Conservation (phyloP, 2,888 invertebrate species). For the Icerya purchasi region DNA sequence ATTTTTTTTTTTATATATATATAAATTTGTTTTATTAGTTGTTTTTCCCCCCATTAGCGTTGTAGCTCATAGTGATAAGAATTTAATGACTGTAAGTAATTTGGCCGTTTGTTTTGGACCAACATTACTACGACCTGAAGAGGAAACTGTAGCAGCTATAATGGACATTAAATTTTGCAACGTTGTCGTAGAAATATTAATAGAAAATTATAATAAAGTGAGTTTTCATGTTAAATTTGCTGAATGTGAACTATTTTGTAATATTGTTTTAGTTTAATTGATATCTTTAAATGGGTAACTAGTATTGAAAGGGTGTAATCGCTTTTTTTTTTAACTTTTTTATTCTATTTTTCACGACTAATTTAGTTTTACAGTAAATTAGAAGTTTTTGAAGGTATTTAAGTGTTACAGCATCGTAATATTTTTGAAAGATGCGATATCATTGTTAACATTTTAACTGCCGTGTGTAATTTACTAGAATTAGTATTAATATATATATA, state of each 20-base stretch:
- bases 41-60: slow-evolving; percentile 36
- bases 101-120: slow-evolving; percentile 96
- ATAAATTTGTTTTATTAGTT: slow-evolving; percentile 1
- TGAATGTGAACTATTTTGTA: not conserved
- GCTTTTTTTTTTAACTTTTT: too few species aligned
- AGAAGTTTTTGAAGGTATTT: too few species aligned
- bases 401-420: too few species aligned
- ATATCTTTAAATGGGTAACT: too few species aligned
- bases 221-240: slow-evolving; percentile 14
- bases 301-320: too few species aligned
- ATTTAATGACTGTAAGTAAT: slow-evolving; percentile 93
- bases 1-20: not conserved
- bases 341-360: too few species aligned
- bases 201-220: slow-evolving; percentile 63
- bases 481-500: too few species aligned
- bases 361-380: too few species aligned
- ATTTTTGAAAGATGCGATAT: too few species aligned
- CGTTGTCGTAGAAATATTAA: slow-evolving; percentile 89
- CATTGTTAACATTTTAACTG: too few species aligned
- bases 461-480: too few species aligned
- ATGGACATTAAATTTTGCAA: slow-evolving; percentile 98
- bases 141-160: slow-evolving; percentile 93
- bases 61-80: slow-evolving; percentile 58
- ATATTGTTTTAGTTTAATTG: too few species aligned
- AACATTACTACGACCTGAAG: slow-evolving; percentile 78